Evolutionary conservation across 1,140 invertebrate genomes (phyloP).

Genomic region (Meloidogyne floridensis): DNA sequence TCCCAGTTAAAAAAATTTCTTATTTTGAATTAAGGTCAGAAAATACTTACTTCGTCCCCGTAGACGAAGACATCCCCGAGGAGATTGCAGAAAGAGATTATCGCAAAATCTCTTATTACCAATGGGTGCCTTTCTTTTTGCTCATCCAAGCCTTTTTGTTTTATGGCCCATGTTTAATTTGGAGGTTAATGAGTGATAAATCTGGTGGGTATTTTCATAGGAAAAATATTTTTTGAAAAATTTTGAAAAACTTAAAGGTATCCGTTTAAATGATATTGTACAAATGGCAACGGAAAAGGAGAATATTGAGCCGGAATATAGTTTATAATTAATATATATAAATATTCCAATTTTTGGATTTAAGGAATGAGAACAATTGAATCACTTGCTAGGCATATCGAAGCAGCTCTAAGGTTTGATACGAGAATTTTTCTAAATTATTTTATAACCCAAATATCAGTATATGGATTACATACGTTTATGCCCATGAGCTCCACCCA

Average conservation of each 20-base stretch:
- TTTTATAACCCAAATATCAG: no score
- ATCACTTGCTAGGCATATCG: slow-evolving; percentile 62
- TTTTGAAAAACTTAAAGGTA: slow-evolving; percentile 43
- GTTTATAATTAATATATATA: slow-evolving; percentile 15
- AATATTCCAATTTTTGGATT: background rate
- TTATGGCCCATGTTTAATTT: slow-evolving; percentile 64
- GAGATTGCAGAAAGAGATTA: slow-evolving; percentile 64
- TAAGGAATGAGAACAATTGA: slow-evolving; percentile 62
- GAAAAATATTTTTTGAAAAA: background rate
- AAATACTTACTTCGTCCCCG: slow-evolving; percentile 65
- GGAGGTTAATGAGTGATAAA: slow-evolving; percentile 65
- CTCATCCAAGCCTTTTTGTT: slow-evolving; percentile 62
- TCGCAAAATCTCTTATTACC: slow-evolving; percentile 68
- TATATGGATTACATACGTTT: no score
- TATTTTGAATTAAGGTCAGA: slow-evolving; percentile 41
- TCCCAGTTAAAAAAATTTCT: slow-evolving; percentile 14
- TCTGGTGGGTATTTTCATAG: slow-evolving; percentile 50
- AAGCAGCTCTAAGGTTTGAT: slow-evolving; percentile 57
- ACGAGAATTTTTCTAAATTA: background rate
- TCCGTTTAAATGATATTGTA: slow-evolving; percentile 65
- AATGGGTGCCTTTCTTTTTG: slow-evolving; percentile 70
- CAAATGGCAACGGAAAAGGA: slow-evolving; percentile 66
- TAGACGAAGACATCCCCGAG: slow-evolving; percentile 64
- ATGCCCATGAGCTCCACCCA: no score
- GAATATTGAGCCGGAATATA: slow-evolving; percentile 65